Base-by-base conservation (phyloP, 2,797 vertebrate species). In the Ctenopoma multispine region DNA sequence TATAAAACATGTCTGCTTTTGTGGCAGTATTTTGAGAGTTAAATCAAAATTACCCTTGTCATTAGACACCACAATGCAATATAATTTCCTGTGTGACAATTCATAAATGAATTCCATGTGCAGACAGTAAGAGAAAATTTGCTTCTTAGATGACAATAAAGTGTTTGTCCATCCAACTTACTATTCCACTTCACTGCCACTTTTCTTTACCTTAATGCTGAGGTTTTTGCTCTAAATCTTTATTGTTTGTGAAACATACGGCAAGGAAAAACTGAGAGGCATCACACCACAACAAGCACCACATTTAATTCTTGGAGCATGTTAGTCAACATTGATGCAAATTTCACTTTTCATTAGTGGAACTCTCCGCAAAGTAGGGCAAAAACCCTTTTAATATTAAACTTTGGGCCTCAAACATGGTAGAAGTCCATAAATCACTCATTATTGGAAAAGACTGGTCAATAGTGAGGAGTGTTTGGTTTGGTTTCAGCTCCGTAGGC, bases 371-470 rank as follows among this genome's bases (percentile, higher is more conserved):
- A 81, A 73, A 88, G 81, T 41, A 72, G 66, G 50, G 67, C 69
- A 82, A 75, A 82, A 73, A 50, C 58, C 77, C 85, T 79, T 85
- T 47, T 62, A 29, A 88, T 84, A 83, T 85, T 87, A 73, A 69
- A 81, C 31, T 80, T 69, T 82, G 64, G 50, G 53, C 15, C 58
- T 79, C 59, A 83, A 81, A 81, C 44, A 61, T 34, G 24, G 82
- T 49, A 71, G 65, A 70, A 58, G 62, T 27, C 38, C 17, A 80
- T 83, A 70, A 90, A 91, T 89, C 65, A 72, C 31, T 51, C 36
- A 75, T 72, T 23, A 72, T 46, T 72, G 57, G 59, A 76, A 85
- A 80, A 77, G 51, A 78, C 72, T n/a, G 15, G 41, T 69, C 62
- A 76, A 36, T 18, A 38, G 17, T 68, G 63, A 63, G 21, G 56